Percentiles rank a stretch among this genome's conserved stretches.
Evolutionary conservation across 2,113 vertebrate genomes (phyloP).

Genomic region (Hylia prasina): DNA sequence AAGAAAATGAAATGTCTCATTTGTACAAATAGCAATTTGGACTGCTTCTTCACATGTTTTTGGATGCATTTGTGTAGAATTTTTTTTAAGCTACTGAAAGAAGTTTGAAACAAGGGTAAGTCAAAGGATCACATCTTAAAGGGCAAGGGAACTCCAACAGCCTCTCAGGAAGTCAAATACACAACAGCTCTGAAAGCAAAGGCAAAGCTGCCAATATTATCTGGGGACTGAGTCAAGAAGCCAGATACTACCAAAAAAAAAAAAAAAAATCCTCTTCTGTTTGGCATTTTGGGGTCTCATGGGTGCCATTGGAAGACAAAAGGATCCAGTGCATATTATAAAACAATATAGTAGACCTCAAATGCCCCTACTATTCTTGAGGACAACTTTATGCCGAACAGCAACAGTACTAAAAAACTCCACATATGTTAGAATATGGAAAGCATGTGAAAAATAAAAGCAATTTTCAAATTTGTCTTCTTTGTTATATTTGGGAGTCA

Average conservation of each 20-base stretch:
- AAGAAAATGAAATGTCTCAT: neutral
- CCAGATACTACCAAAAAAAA: conserved; percentile 6
- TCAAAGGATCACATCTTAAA: neutral
- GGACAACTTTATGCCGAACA: neutral
- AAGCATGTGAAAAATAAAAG: neutral
- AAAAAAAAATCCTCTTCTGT: neutral
- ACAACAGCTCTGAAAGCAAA: conserved; percentile 10
- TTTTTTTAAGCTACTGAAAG: neutral
- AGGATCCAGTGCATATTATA: neutral
- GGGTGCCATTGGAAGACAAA: conserved; percentile 26
- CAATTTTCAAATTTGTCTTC: neutral
- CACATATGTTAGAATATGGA: neutral
- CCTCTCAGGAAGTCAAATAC: neutral
- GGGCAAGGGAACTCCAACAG: neutral
- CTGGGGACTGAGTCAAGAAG: conserved; percentile 30
- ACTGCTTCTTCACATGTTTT: neutral
- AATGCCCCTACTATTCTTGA: neutral
- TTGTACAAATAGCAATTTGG: neutral
- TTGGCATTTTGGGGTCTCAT: conserved; percentile 5
- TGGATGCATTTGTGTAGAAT: neutral
- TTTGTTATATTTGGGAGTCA: neutral
- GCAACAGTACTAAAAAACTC: neutral
- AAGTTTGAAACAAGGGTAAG: neutral
- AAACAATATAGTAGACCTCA: conserved; percentile 28
- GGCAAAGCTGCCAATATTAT: conserved; percentile 8